A percentile compares a stretch with the other conserved stretches of the same genome.
phyloP scores from a whole-genome alignment of 1,140 invertebrate species.

The Stegodyphus dumicola region DNA sequence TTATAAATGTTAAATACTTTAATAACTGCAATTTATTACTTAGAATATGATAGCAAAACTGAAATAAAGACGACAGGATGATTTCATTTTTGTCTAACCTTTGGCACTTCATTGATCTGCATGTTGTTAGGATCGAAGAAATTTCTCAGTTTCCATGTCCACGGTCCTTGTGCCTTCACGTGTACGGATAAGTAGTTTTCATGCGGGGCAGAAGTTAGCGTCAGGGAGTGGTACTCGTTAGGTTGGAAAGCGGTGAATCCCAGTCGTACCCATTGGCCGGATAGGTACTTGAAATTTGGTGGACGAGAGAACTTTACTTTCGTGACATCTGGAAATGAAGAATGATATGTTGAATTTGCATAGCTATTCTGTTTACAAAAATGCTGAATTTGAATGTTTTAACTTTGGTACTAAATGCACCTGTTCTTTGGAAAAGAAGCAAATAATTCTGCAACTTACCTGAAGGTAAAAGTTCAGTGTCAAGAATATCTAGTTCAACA shows the following conservation, averaged over 20 bases:
- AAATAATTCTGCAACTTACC: slow-evolving; percentile 68
- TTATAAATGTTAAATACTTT: too few relatives aligned
- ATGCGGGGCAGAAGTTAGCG: slow-evolving; percentile 96
- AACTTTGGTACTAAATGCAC: not conserved
- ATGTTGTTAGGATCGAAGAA: slow-evolving; percentile 95
- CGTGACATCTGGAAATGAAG: slow-evolving; percentile 71
- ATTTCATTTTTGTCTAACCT: not conserved
- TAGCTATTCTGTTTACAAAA: not conserved
- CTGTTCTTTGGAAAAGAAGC: not conserved
- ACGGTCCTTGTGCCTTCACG: slow-evolving; percentile 98
- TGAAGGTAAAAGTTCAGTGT: slow-evolving; percentile 95
- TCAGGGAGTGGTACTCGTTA: slow-evolving; percentile 98
- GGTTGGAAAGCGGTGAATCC: slow-evolving; percentile 91
- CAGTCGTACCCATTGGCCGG: slow-evolving; percentile 87
- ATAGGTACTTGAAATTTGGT: slow-evolving; percentile 95
- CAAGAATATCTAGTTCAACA: slow-evolving; percentile 92
- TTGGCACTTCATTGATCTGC: not conserved
- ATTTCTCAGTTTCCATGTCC: slow-evolving; percentile 98
- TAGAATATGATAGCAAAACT: too few relatives aligned
- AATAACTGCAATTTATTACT: too few relatives aligned
- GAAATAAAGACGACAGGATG: too few relatives aligned
- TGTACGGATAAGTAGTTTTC: slow-evolving; percentile 97
- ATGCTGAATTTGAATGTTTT: not conserved
- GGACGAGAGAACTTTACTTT: slow-evolving; percentile 78
- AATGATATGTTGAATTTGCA: not conserved